These are phyloP conservation scores for Dendronephthya gigantea DNA, from an alignment of 64 coral and sea anemone species.

Conservation along the genomic window DNA sequence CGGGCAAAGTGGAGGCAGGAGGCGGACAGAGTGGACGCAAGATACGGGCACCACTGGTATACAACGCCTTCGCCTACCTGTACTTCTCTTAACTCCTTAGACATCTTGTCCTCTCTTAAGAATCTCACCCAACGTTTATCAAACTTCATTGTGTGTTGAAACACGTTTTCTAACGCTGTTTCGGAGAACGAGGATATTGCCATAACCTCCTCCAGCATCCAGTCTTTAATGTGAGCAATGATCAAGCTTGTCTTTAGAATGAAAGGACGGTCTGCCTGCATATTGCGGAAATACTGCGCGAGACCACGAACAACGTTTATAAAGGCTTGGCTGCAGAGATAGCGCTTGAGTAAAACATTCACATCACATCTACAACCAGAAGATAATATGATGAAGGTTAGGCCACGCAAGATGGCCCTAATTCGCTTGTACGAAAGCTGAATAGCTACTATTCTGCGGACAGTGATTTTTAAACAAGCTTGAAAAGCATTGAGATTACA, in stretches of 20 bases:
- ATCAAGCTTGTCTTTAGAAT: constrained; percentile 32
- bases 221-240: constrained; percentile 46
- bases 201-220: constrained; percentile 69
- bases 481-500: too few species aligned
- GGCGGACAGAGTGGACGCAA: not conserved
- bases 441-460: too few species aligned
- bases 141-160: constrained; percentile 75
- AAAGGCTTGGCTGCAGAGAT: constrained; percentile 74
- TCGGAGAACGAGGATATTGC: constrained; percentile 59
- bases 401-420: not conserved
- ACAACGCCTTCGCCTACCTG: constrained; percentile 45
- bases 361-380: not conserved
- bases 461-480: too few species aligned
- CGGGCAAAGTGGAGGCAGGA: too few species aligned
- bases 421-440: too few species aligned
- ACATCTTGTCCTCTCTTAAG: constrained; percentile 30
- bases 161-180: constrained; percentile 41
- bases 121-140: constrained; percentile 44
- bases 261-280: constrained; percentile 25
- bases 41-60: too few species aligned
- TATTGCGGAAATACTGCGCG: constrained; percentile 60
- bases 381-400: not conserved
- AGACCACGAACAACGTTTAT: constrained; percentile 73
- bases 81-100: constrained; percentile 58
- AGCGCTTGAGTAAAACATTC: constrained; percentile 73